Evolutionary conservation across 2,113 vertebrate species (phyloP).

Genomic region (Platanista minor): DNA sequence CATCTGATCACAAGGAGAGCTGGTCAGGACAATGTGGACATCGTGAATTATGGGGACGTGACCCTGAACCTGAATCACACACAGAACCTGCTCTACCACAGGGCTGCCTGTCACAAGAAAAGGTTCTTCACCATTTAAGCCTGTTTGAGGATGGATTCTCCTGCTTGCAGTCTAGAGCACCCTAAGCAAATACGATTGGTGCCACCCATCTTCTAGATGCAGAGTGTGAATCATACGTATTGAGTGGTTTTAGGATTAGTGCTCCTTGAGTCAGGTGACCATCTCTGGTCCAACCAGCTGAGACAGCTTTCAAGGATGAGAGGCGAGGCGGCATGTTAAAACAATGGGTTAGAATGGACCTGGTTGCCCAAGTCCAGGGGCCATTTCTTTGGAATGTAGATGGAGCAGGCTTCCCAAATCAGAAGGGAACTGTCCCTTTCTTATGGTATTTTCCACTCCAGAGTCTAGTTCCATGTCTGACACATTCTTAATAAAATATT

Average conservation of each 20-base stretch:
- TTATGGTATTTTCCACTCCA: neutral
- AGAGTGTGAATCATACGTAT: neutral
- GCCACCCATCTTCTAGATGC: neutral
- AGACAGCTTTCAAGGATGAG: neutral
- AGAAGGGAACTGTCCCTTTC: neutral
- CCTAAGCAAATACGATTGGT: neutral
- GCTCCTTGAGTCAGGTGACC: neutral
- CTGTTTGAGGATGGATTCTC: neutral
- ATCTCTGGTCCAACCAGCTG: neutral
- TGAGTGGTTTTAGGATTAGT: neutral
- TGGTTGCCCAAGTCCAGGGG: neutral
- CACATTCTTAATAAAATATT: neutral
- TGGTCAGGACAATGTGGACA: neutral
- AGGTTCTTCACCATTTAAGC: neutral
- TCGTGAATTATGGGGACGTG: neutral
- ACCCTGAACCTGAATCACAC: neutral
- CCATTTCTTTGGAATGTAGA: neutral
- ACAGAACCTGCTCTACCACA: neutral
- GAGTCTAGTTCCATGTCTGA: neutral
- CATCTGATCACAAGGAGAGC: neutral
- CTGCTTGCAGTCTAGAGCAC: neutral
- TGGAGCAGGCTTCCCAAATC: neutral
- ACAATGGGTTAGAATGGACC: neutral
- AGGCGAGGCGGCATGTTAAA: neutral
- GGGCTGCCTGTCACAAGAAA: neutral